Evolutionary conservation across 1,140 invertebrate species (phyloP), one percentile per base, ranked within the genome.

Genomic region (Zophobas morio): DNA sequence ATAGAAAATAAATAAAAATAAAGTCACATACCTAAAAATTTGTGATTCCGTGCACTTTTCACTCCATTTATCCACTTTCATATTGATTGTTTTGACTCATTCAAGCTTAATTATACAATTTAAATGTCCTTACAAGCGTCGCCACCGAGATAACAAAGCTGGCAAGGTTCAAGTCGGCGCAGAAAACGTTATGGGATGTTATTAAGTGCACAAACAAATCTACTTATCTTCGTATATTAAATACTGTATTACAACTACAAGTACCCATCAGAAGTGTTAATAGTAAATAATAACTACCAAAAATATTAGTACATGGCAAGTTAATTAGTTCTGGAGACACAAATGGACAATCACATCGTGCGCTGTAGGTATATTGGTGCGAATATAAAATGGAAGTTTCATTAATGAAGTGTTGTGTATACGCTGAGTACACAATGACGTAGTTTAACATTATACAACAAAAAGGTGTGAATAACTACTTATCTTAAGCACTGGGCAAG

Each of bases 11-110:
- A 73, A 39, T 36, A 73, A 73, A 73, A 54, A 1, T 40, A 37
- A 70, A 39, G 20, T 6, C 34, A 56, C 49, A 73, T 73, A 73
- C 49, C 54, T 54, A 73, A 73, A 73, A 73, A 42, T 66, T 66
- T 66, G 60, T 63, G 60, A 42, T 57, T 70, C 70, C 63, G 76
- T 76, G 53, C 77, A 79, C 78, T 75, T 79, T 63, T 75, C 39
- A 75, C 71, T 74, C 47, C 49, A 33, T 76, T 76, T 70, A 79
- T 79, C 78, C 78, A 79, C 78, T 77, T 79, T 79, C 78, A 79
- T 79, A 79, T 77, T 79, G 78, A 76, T 47, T 36, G 71, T 53
- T n/a, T 40, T 40, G 20, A 20, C 20, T 20, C 20, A 72, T 51
- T 72, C 36, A 40, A 71, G 46, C 37, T 46, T 75, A 51, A n/a